Evolutionary conservation across 2,113 vertebrate species (phyloP).

Genomic region (Pelecanus crispus): DNA sequence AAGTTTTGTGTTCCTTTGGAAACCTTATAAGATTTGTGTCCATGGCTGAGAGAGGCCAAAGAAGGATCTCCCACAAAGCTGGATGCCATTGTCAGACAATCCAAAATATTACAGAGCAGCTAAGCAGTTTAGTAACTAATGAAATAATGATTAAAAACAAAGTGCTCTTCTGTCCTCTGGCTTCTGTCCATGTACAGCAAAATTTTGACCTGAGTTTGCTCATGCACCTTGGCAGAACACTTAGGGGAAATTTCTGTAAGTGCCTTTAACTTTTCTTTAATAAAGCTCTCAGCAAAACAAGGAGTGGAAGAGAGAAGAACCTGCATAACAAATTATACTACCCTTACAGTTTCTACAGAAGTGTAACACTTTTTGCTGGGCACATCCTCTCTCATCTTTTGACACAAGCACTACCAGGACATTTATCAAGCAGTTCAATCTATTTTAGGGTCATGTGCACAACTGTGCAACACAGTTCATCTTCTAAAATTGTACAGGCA

Average conservation of each 20-base stretch:
- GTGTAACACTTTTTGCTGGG: neutral
- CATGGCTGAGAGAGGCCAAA: neutral
- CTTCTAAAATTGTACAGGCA: neutral
- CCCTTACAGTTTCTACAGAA: neutral
- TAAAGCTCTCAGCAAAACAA: neutral
- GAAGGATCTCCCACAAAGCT: neutral
- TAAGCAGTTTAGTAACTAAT: slow-evolving; percentile 31
- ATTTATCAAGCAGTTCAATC: neutral
- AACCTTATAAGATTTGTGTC: neutral
- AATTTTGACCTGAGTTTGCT: slow-evolving; percentile 23
- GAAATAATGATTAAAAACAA: slow-evolving; percentile 44
- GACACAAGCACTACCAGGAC: neutral
- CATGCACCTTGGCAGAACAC: slow-evolving; percentile 19
- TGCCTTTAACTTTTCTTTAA: slow-evolving; percentile 2
- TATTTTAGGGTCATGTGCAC: neutral
- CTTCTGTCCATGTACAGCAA: slow-evolving; percentile 23
- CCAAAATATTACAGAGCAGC: neutral
- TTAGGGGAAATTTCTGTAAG: slow-evolving; percentile 1
- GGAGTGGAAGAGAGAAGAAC: neutral
- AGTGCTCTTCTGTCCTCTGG: slow-evolving; percentile 25
- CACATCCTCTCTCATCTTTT: neutral
- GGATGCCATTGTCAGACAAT: neutral
- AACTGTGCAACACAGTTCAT: neutral
- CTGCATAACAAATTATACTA: neutral
- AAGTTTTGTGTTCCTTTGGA: neutral